Evolutionary conservation across 2,888 invertebrate species (phyloP), one percentile per base, ranked within the genome.

Genomic region (Tyria jacobaeae): DNA sequence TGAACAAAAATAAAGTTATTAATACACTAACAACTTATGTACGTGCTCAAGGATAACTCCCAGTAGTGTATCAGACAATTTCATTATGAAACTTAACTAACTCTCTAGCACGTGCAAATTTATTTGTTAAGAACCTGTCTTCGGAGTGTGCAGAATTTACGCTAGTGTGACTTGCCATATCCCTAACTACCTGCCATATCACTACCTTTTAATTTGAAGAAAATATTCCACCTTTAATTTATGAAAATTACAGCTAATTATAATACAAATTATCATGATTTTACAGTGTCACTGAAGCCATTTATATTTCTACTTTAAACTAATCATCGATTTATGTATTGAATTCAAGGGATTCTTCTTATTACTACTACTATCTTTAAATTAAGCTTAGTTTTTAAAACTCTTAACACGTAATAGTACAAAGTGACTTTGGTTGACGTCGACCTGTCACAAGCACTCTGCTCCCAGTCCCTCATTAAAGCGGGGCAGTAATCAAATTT

Each of bases 401-500:
- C 12, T 44, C 24, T 15, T 35, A 25, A 34, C 9, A 35, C 12
- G 35, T 47, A 24, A 3, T 3, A 14, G 34, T 44, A 52, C 41
- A 68, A 60, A 58, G 53, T 55, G 55, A 25, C 21, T 56, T 25
- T 37, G 41, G 34, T 25, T 57, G 51, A 47, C 57, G 53, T 63
- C 47, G 57, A 63, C 64, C 60, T 71, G 73, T 78, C 76, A 65
- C 63, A 71, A 79, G 75, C 79, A 80, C 79, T 79, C 70, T 65
- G 51, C 61, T 50, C 58, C 31, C 65, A 57, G 60, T 39, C 65
- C 63, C 71, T 75, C 74, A 74, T 80, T 79, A 76, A 74, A 70
- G 62, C 59, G 60, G 65, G 70, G 37, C 63, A 60, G 51, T 81
- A 80, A 80, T 81, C 68, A 71, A 75, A 75, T 77, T 80, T 80